Conservation (phyloP, 2,888 invertebrate genomes). For the Bellardia pandia region DNA sequence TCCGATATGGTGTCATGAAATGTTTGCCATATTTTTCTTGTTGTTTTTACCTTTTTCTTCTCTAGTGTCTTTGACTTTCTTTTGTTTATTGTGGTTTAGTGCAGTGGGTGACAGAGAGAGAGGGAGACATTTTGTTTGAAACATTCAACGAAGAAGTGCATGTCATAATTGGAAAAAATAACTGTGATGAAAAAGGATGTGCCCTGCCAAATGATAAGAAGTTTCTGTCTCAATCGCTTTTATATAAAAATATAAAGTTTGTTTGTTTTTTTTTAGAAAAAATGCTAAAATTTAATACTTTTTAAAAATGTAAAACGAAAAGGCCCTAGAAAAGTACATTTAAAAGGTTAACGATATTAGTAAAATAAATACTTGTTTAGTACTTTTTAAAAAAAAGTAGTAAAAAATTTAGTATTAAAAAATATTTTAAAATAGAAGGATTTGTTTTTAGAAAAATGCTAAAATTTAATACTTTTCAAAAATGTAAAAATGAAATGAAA, state of each 20-base stretch:
- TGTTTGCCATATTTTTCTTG: slow-evolving; percentile 29
- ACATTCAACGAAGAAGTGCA: slow-evolving; percentile 3
- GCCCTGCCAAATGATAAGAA: slow-evolving; percentile 29
- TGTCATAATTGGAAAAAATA: slow-evolving; percentile 45
- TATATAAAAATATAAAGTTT: neutral
- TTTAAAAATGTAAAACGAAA: no score
- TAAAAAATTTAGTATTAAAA: no score
- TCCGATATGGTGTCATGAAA: slow-evolving; percentile 23
- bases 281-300: neutral
- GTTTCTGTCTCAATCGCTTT: slow-evolving; percentile 26
- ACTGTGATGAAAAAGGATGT: neutral
- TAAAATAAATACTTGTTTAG: no score
- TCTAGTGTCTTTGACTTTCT: slow-evolving; percentile 32
- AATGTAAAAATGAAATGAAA: no score
- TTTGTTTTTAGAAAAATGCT: no score
- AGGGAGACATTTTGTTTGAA: neutral
- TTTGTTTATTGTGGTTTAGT: slow-evolving; percentile 25
- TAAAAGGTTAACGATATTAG: no score
- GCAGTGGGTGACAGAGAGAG: neutral
- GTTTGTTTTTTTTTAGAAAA: neutral
- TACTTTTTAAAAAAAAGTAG: no score
- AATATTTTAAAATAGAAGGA: no score
- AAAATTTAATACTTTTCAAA: no score
- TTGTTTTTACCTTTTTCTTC: neutral
- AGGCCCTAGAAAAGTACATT: no score